Conservation (phyloP, 2,113 vertebrate species). For the Uria lomvia region DNA sequence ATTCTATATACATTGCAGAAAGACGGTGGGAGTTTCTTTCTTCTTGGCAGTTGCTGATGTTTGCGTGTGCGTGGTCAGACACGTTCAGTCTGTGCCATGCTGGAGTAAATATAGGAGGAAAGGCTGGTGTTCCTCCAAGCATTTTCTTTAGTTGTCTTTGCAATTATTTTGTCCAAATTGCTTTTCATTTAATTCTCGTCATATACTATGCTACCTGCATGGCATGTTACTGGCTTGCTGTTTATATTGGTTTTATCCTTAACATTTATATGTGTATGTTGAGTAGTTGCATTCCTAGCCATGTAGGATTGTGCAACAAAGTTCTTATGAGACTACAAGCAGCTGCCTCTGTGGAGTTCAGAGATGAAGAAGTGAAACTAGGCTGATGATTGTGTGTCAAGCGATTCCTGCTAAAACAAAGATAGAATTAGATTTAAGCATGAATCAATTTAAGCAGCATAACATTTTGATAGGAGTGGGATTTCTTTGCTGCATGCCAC, state of each 20-base stretch:
- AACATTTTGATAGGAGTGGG: neutral
- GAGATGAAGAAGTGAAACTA: neutral
- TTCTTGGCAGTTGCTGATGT: neutral
- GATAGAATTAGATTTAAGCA: neutral
- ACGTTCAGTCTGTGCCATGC: neutral
- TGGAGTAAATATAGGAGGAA: neutral
- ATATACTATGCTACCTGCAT: fast-evolving
- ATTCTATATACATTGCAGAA: neutral
- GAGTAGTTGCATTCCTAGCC: neutral
- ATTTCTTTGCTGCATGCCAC: neutral
- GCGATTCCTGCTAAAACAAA: neutral
- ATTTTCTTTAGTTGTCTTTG: neutral
- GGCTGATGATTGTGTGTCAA: neutral
- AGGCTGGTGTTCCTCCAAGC: neutral
- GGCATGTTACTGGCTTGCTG: neutral
- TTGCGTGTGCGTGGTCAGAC: neutral
- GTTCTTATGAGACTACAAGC: neutral
- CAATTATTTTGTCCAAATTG: neutral
- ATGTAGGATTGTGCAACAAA: neutral
- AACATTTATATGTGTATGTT: neutral
- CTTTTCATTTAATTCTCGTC: neutral
- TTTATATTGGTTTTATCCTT: neutral
- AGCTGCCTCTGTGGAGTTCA: neutral
- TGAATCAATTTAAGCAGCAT: neutral
- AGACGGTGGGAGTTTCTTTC: neutral